A percentile compares a stretch with the other conserved stretches of the same genome.
Conservation (phyloP, 2,888 invertebrate species). For the Amphipoea oculea region DNA sequence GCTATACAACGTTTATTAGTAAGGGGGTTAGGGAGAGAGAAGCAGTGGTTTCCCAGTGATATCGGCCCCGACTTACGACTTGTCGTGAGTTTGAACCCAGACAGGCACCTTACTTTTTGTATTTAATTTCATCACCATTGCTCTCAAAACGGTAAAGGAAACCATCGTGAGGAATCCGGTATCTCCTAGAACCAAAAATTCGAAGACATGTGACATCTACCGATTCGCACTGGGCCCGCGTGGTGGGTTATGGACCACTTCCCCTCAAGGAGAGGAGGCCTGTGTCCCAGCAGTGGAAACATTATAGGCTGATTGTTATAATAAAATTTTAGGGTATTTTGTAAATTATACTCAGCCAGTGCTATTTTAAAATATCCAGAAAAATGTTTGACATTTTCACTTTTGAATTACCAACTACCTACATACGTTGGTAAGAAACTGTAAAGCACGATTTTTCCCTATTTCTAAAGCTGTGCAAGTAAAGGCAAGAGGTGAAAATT, state of each 20-base stretch:
- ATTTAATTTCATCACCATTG: not conserved
- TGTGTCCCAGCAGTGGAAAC: not conserved
- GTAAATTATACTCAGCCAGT: not conserved
- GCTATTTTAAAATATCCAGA: not conserved
- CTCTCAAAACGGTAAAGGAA: not conserved
- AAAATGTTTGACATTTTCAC: not conserved
- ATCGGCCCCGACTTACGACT: too few species aligned
- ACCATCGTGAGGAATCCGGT: not conserved
- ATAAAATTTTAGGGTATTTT: not conserved
- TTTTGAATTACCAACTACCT: not conserved
- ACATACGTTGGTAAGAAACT: not conserved
- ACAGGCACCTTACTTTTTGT: not conserved
- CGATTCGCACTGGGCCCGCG: not conserved
- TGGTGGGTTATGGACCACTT: too few species aligned
- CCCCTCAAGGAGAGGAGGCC: not conserved
- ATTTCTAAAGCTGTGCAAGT: constrained; percentile 25
- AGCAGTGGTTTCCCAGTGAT: not conserved
- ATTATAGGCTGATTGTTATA: not conserved
- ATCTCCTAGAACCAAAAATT: not conserved
- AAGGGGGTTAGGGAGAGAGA: not conserved
- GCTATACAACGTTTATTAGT: too few species aligned
- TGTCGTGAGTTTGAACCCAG: not conserved
- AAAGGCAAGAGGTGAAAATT: constrained; percentile 21
- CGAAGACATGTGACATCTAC: not conserved
- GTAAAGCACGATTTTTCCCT: not conserved